A percentile compares a stretch with the other conserved stretches of the same genome.
These are phyloP conservation scores for Autographa pulchrina DNA, from an alignment of 2,888 invertebrate genomes.

Conservation along the genomic window DNA sequence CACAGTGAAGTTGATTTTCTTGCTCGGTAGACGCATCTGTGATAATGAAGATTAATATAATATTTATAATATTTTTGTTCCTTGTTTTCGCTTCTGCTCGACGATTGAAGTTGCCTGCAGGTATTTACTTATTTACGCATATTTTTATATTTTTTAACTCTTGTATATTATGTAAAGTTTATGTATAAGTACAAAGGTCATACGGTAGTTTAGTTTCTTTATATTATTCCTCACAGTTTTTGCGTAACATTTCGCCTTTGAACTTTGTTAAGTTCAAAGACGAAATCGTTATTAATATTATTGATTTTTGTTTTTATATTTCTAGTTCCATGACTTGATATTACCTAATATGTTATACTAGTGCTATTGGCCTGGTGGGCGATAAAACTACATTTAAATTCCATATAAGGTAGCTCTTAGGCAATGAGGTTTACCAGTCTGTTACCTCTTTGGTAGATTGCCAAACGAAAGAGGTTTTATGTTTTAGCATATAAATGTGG, in stretches of 20 bases:
- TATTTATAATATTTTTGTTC: neutral
- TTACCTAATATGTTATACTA: neutral
- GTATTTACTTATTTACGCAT: neutral
- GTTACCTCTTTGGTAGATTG: neutral
- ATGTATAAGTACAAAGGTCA: neutral
- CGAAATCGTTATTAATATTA: too few relatives aligned
- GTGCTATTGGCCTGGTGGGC: conserved; percentile 2
- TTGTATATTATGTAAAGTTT: neutral
- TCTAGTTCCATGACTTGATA: neutral
- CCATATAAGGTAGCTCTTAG: neutral
- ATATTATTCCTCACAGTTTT: neutral
- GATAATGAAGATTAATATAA: neutral
- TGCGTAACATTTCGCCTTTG: neutral
- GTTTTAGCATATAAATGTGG: neutral
- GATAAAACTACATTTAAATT: neutral
- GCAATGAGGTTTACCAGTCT: neutral
- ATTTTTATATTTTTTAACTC: neutral
- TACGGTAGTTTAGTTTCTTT: neutral
- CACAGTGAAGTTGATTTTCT: neutral
- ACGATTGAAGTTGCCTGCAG: neutral
- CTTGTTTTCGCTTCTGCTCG: neutral
- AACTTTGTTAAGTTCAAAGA: neutral
- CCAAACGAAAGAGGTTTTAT: neutral
- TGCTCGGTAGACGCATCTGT: neutral
- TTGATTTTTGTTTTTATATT: neutral